A percentile compares a stretch with the other conserved stretches of the same genome.
Evolutionary conservation across 2,888 invertebrate species (phyloP).

Genomic region (Caenorhabditis doughertyi): DNA sequence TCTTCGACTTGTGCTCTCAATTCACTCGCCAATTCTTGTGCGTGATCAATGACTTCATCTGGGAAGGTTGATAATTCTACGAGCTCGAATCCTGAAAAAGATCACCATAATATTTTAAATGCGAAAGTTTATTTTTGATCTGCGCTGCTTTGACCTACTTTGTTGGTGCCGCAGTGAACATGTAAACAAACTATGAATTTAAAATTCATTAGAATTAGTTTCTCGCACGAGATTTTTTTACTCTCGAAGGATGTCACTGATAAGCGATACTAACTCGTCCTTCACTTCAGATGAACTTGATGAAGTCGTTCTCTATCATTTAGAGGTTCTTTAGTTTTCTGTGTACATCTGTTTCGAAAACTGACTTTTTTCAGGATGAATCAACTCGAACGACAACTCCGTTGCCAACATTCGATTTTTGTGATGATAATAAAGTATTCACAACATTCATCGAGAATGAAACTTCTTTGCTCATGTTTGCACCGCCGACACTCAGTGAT

Average conservation of each 20-base stretch:
- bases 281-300: slow-evolving; percentile 14
- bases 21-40: slow-evolving; percentile 73
- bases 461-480: slow-evolving; percentile 3
- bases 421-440: background rate
- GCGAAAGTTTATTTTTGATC: background rate
- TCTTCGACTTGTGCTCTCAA: slow-evolving; percentile 46
- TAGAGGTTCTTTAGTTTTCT: slow-evolving; percentile 25
- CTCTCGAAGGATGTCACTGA: slow-evolving; percentile 32
- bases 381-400: slow-evolving; percentile 13
- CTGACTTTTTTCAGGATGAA: slow-evolving; percentile 18
- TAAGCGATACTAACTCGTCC: slow-evolving; percentile 3
- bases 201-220: no score
- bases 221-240: background rate
- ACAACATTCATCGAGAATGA: background rate
- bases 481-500: background rate
- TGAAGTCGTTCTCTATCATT: slow-evolving; percentile 14
- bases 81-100: slow-evolving; percentile 83
- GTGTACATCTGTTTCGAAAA: background rate
- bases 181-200: background rate
- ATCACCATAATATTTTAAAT: background rate
- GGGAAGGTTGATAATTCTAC: slow-evolving; percentile 83
- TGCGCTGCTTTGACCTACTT: background rate
- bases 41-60: slow-evolving; percentile 81
- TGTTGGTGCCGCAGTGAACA: background rate
- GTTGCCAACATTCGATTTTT: slow-evolving; percentile 16